phyloP scores from a whole-genome alignment of 2,113 vertebrate genomes.

The Mesembrinibis cayennensis region DNA sequence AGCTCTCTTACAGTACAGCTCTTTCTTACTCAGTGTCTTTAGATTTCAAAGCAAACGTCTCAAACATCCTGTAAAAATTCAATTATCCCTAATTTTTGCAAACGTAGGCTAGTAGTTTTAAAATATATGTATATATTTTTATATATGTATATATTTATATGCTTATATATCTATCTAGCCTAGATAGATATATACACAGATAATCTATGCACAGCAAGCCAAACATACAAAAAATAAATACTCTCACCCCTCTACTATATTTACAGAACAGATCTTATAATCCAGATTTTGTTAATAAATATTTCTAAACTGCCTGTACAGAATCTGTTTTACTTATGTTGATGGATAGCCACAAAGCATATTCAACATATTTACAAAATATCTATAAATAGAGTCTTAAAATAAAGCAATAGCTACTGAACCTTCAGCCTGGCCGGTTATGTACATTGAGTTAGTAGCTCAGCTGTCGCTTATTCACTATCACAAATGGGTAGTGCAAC shows the following conservation, averaged over 20 bases:
- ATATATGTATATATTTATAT: constrained; percentile 62
- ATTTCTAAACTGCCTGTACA: constrained; percentile 75
- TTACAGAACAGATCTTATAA: constrained; percentile 76
- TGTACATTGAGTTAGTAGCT: constrained; percentile 77
- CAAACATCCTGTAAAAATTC: constrained; percentile 51
- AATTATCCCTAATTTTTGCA: constrained; percentile 38
- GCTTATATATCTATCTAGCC: constrained; percentile 47
- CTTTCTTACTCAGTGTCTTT: not conserved
- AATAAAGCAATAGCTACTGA: constrained; percentile 72
- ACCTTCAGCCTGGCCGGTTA: constrained; percentile 70
- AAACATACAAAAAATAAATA: constrained; percentile 84
- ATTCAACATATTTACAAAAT: constrained; percentile 79
- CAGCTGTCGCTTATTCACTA: constrained; percentile 73
- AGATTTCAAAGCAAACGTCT: constrained; percentile 51
- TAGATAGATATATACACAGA: constrained; percentile 58
- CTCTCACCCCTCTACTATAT: constrained; percentile 77
- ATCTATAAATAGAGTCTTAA: constrained; percentile 80
- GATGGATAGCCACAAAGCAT: constrained; percentile 85
- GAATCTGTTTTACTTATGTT: constrained; percentile 73
- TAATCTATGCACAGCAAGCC: constrained; percentile 69
- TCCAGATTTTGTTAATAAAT: constrained; percentile 84
- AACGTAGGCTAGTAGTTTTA: constrained; percentile 63
- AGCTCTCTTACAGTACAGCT: not conserved
- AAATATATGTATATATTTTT: constrained; percentile 65
- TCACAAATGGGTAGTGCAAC: constrained; percentile 80